Evolutionary conservation across 2,888 invertebrate species (phyloP), one percentile per base, ranked within the genome.

Genomic region (Smittia aterrima): DNA sequence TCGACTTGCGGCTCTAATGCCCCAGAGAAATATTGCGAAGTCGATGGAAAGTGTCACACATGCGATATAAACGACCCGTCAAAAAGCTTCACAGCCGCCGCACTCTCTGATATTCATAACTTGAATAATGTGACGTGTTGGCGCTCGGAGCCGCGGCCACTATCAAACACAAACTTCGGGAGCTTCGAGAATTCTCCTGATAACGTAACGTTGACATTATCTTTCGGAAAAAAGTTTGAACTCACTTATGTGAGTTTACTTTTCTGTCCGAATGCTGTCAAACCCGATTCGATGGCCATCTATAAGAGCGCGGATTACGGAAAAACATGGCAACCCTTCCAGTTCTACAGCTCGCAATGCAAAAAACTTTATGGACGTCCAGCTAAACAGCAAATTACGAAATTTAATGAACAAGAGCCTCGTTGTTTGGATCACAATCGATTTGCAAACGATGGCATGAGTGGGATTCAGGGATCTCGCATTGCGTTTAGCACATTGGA

Each of bases 241-340:
- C 85, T 99, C 78, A 98, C 98, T 9, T 99, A 99, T 83, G 95
- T 99, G 71, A 96, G 93, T 80, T 86, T 99, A 75, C 96, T 96
- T 81, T 96, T 97, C 84, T 99, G 98, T 82, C 95, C 96, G 22
- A 87, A 88, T 76, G 92, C 95, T 0, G 91, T 93, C 0, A 91
- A 96, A 76, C 98, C 98, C 1, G 98, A 98, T 82, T 98, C 98
- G 0, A 92, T 99, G 79, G 97, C 96, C 38, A 93, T 99, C 77
- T 97, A 92, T 85, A 99, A 99, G 85, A 96, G 95, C 80, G 92
- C 94, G 84, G 98, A 99, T 84, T 95, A 93, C 82, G 98, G 98
- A 0, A 90, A 92, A 80, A 93, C 94, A 32, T 99, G 98, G 98
- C 94, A 96, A 79, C 96, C 98, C 16, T 98, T 98, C 83, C 98